phyloP scores from a whole-genome alignment of 2,888 invertebrate genomes.

The Therioaphis trifolii region DNA sequence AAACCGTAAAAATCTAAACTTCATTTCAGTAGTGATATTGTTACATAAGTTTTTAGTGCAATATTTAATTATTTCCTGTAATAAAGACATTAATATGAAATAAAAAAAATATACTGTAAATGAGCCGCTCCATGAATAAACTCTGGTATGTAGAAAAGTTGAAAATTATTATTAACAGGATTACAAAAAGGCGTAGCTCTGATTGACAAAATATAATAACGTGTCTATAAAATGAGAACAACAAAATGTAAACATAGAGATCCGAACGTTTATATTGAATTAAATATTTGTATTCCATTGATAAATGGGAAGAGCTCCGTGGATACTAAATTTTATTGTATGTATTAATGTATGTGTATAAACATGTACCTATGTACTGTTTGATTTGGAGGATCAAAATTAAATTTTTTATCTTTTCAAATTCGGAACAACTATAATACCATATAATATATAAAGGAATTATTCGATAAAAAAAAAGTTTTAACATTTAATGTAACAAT shows the following conservation, averaged over 20 bases:
- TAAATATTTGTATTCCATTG: conserved; percentile 40
- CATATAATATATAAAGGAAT: too few species aligned
- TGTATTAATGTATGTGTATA: conserved; percentile 13
- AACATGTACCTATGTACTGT: conserved; percentile 2
- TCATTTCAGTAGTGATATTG: not conserved
- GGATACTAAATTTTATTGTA: conserved; percentile 27
- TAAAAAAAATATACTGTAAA: conserved; percentile 26
- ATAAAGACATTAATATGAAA: conserved; percentile 41
- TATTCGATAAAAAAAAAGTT: too few species aligned
- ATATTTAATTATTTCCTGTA: conserved; percentile 35
- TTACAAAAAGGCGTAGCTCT: conserved; percentile 29
- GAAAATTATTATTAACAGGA: conserved; percentile 25
- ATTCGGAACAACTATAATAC: not conserved
- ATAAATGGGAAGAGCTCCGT: conserved; percentile 33
- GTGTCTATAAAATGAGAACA: conserved; percentile 18
- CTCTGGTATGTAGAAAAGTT: not conserved
- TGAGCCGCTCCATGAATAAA: not conserved
- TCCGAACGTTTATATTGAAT: conserved; percentile 37
- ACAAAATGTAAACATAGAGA: conserved; percentile 38
- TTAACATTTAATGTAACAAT: too few species aligned
- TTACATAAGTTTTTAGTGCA: conserved; percentile 24
- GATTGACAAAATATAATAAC: conserved; percentile 40
- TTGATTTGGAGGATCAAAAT: conserved; percentile 22
- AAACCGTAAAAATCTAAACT: not conserved
- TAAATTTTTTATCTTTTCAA: conserved; percentile 12